Evolutionary conservation across 2,113 vertebrate genomes (phyloP), one percentile per base, ranked within the genome.

Genomic region (Anhinga anhinga): DNA sequence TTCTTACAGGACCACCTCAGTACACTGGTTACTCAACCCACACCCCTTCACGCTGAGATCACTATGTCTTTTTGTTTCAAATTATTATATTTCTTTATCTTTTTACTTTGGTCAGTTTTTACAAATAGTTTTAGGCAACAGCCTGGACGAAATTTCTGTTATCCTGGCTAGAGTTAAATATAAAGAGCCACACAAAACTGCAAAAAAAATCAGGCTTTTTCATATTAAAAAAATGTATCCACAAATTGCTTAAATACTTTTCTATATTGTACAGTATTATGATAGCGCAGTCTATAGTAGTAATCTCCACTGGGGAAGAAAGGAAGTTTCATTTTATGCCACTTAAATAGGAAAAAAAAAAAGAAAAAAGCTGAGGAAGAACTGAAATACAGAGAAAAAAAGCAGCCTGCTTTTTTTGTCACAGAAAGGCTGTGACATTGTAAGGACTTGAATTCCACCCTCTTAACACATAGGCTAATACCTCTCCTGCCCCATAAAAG

Each of bases 221-320:
- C 53, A 11, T 79, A 44, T 52, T 71, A 56, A 70, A 93, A 93
- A 91, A 82, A 61, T 59, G 12, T 61, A 52, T 38, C 23, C 16
- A 36, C 2, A 0, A 47, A 56, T 49, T 77, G 14, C 62, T 73
- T 2, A 1, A 82, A 65, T 62, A 53, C 19, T 26, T 56, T 86
- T 81, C 45, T 62, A 1, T 86, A 20, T 70, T 44, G 8, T 53
- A 49, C 11, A 20, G 20, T 40, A 22, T 73, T 83, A 52, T 27
- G 26, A 61, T 44, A 56, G 26, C 26, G 38, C 32, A 90, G 17
- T 63, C 26, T 71, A 11, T 32, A 67, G 15, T 20, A 67, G 59
- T 93, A 67, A n/a, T 84, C 61, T 82, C n/a, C 56, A n/a, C 47
- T 34, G 27, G 7, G 14, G 22, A 93, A 91, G 65, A 89, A 79